Conservation (phyloP, 2,797 vertebrate species). For the Smutsia temminckii region DNA sequence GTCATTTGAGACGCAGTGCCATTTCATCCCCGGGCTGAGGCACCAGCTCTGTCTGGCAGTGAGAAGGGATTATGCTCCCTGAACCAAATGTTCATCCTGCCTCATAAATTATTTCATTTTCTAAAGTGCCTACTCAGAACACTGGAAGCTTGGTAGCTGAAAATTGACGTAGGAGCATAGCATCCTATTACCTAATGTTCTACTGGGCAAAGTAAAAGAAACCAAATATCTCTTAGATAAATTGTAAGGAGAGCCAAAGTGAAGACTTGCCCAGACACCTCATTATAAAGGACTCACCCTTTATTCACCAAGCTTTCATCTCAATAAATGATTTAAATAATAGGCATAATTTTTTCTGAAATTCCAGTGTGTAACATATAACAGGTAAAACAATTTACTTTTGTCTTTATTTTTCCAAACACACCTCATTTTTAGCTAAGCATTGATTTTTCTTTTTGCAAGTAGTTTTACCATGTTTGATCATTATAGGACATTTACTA, state of each 20-base stretch:
- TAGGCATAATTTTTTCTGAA: neutral
- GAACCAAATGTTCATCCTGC: conserved; percentile 66
- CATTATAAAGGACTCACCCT: neutral
- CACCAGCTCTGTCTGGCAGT: conserved; percentile 49
- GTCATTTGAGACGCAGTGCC: neutral
- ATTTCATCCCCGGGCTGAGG: conserved; percentile 50
- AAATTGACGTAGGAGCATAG: conserved; percentile 49
- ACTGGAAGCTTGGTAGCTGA: conserved; percentile 70
- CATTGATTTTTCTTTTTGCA: neutral
- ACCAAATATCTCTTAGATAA: conserved; percentile 38
- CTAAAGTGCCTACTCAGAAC: conserved; percentile 52
- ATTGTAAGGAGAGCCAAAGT: conserved; percentile 39
- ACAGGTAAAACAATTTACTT: neutral
- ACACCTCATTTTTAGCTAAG: neutral
- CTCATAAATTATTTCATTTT: conserved; percentile 59
- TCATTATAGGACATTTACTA: neutral
- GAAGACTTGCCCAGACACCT: conserved; percentile 36
- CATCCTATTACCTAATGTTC: conserved; percentile 60
- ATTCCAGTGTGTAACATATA: neutral
- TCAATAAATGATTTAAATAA: neutral
- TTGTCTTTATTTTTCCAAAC: conserved; percentile 29
- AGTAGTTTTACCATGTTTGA: neutral
- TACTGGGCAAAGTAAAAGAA: conserved; percentile 65
- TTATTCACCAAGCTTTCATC: neutral
- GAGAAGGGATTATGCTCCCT: conserved; percentile 40